These are phyloP conservation scores for Seira ritae DNA, from an alignment of 2,888 invertebrate species.

Conservation along the genomic window DNA sequence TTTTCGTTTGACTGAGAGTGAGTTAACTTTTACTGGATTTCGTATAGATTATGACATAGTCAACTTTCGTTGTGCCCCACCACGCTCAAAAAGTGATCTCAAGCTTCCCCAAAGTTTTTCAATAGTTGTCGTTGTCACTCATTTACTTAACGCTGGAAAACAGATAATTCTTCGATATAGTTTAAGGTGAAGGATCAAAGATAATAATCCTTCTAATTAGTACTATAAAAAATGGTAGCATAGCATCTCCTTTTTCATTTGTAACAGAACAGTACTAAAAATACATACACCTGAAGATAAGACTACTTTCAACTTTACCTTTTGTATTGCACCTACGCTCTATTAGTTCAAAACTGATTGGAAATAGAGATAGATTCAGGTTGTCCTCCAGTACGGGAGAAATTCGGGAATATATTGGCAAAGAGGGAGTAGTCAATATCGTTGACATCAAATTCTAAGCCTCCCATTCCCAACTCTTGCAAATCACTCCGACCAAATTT, in stretches of 20 bases:
- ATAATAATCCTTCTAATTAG: background rate
- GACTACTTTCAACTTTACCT: background rate
- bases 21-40: too few relatives aligned
- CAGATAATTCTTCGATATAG: too few relatives aligned
- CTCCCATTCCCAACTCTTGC: constrained; percentile 71
- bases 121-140: too few relatives aligned
- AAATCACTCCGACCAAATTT: constrained; percentile 66
- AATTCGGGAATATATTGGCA: constrained; percentile 70
- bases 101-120: too few relatives aligned
- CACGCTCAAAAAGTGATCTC: too few relatives aligned
- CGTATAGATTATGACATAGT: too few relatives aligned
- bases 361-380: constrained; percentile 71
- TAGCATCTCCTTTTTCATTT: background rate
- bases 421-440: constrained; percentile 73
- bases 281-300: background rate
- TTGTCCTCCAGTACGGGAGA: constrained; percentile 63
- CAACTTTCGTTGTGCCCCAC: too few relatives aligned
- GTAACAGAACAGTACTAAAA: constrained; percentile 15
- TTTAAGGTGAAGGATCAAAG: background rate
- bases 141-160: too few relatives aligned
- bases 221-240: constrained; percentile 16
- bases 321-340: background rate
- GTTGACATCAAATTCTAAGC: constrained; percentile 68
- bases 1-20: too few relatives aligned
- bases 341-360: constrained; percentile 68